These are phyloP conservation scores for Microvelia longipes DNA, from an alignment of 1,140 invertebrate genomes.

Conservation along the genomic window DNA sequence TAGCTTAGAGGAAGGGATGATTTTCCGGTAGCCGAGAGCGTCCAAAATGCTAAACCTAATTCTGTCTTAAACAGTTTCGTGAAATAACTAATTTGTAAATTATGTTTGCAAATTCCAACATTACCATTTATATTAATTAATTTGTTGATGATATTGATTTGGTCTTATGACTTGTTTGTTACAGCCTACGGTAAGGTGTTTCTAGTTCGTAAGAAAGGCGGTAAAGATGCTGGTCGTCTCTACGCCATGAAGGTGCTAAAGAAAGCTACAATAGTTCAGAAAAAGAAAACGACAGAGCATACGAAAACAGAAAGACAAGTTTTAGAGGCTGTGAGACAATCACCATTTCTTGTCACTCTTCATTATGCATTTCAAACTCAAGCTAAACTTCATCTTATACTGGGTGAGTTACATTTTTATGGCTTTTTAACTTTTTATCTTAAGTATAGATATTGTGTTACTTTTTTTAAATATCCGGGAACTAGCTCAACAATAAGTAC, in stretches of 20 bases:
- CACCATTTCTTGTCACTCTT: conserved; percentile 80
- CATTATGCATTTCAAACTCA: conserved; percentile 91
- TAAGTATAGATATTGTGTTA: too few species aligned
- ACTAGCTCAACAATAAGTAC: too few species aligned
- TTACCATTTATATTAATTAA: too few species aligned
- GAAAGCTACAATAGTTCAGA: conserved; percentile 76
- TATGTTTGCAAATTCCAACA: too few species aligned
- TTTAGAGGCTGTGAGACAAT: conserved; percentile 69
- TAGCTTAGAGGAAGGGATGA: too few species aligned
- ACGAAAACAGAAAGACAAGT: conserved; percentile 80
- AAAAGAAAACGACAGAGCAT: conserved; percentile 86
- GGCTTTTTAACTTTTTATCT: too few species aligned
- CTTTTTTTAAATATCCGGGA: too few species aligned
- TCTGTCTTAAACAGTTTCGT: too few species aligned
- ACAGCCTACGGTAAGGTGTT: conserved; percentile 89
- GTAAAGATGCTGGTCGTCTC: conserved; percentile 60
- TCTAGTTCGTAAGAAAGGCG: conserved; percentile 66
- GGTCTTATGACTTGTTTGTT: conserved; percentile 40
- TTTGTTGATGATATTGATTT: too few species aligned
- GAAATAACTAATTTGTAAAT: too few species aligned
- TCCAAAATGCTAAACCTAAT: too few species aligned
- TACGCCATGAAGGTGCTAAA: conserved; percentile 93
- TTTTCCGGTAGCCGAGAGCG: too few species aligned
- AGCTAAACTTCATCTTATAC: conserved; percentile 76
- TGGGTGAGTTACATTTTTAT: conserved; percentile 61